These are phyloP conservation scores for Lepilemur ruficaudatus DNA, from an alignment of 2,797 vertebrate genomes.

Conservation along the genomic window DNA sequence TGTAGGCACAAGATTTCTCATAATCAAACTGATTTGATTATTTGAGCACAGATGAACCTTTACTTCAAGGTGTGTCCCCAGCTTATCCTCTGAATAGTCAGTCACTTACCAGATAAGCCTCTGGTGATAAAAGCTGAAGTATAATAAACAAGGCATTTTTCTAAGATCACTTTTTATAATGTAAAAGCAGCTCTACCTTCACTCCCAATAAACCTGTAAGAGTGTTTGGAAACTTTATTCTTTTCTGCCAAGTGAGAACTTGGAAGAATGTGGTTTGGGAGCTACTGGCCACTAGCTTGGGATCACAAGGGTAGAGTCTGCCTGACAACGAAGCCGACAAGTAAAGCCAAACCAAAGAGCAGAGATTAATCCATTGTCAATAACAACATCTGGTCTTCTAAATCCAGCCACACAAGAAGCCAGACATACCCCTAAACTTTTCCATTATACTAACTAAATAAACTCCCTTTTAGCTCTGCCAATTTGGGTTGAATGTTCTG, in stretches of 20 bases:
- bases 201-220: neutral
- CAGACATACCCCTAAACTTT: neutral
- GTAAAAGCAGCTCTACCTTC: neutral
- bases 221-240: neutral
- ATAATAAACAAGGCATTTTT: neutral
- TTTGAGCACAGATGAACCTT: neutral
- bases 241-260: neutral
- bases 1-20: neutral
- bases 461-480: neutral
- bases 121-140: neutral
- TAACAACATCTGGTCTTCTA: neutral
- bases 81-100: neutral
- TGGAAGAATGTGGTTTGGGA: neutral
- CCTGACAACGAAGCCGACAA: neutral
- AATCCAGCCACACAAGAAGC: conserved; percentile 13
- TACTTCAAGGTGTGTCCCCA: neutral
- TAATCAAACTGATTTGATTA: neutral
- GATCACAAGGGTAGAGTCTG: neutral
- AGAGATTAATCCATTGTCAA: neutral
- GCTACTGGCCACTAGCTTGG: neutral
- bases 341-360: neutral
- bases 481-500: neutral
- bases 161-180: neutral
- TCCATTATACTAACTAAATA: neutral
- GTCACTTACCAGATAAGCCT: neutral